Percentiles rank a stretch among this genome's conserved stretches.
phyloP scores from a whole-genome alignment of 1,140 invertebrate species.

The Dendrolimus kikuchii region DNA sequence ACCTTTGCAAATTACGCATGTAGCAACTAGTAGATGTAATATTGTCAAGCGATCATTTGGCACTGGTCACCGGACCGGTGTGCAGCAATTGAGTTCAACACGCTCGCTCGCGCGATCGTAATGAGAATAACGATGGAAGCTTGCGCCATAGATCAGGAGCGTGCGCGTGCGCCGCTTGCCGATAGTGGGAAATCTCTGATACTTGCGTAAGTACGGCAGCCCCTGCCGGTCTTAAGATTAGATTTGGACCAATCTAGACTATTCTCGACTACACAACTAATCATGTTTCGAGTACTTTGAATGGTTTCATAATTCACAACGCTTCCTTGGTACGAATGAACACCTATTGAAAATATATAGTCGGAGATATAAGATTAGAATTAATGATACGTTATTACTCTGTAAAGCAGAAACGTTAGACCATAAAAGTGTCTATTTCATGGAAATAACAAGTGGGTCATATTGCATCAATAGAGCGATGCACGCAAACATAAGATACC shows the following conservation, averaged over 20 bases:
- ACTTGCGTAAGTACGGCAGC: slow-evolving; percentile 61
- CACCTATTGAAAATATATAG: no score
- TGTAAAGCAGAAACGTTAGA: background rate
- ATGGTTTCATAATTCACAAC: slow-evolving; percentile 16
- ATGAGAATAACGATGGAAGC: slow-evolving; percentile 57
- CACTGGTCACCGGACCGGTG: slow-evolving; percentile 23
- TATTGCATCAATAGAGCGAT: slow-evolving; percentile 52
- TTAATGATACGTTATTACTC: no score
- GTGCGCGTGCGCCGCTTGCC: slow-evolving; percentile 40
- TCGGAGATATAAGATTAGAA: no score
- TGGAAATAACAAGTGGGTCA: slow-evolving; percentile 47
- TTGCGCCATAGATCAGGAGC: slow-evolving; percentile 52
- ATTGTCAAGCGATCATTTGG: slow-evolving; percentile 24
- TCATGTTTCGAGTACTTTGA: background rate
- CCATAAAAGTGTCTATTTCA: slow-evolving; percentile 28
- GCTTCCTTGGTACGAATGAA: no score
- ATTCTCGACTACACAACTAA: slow-evolving; percentile 1
- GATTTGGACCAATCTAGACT: slow-evolving; percentile 17
- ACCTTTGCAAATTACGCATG: slow-evolving; percentile 14
- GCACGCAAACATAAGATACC: slow-evolving; percentile 41
- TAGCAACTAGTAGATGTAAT: slow-evolving; percentile 14
- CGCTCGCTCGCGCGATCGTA: slow-evolving; percentile 27
- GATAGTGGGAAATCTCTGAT: slow-evolving; percentile 45
- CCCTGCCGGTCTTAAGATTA: slow-evolving; percentile 18
- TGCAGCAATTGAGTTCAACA: slow-evolving; percentile 27